These are phyloP conservation scores for Aegotheles bennettii DNA, from an alignment of 2,113 vertebrate genomes.

Conservation along the genomic window DNA sequence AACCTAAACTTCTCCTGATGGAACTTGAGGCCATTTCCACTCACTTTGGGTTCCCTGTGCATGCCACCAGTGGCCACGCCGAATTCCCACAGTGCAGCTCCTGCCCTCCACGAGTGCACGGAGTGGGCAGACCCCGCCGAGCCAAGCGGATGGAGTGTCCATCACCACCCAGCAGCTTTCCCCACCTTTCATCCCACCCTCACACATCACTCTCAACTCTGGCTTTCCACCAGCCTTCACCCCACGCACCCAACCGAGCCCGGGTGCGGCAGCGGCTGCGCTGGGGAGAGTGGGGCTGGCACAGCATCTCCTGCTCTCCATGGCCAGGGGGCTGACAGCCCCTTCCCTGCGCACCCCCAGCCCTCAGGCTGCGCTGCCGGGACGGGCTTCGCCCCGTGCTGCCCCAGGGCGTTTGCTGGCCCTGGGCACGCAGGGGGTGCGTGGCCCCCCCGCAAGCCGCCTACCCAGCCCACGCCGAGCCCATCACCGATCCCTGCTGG, in stretches of 20 bases:
- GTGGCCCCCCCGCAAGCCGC: too few relatives aligned
- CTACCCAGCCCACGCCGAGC: too few relatives aligned
- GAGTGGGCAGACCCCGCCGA: not conserved
- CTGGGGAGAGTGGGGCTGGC: not conserved
- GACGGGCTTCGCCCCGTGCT: too few relatives aligned
- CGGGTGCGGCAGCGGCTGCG: too few relatives aligned
- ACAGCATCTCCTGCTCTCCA: not conserved
- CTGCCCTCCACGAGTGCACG: not conserved
- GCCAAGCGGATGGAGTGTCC: not conserved
- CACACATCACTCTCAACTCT: not conserved
- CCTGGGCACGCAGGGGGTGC: too few relatives aligned
- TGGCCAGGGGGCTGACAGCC: not conserved
- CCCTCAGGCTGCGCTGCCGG: too few relatives aligned
- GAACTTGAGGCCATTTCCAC: too few relatives aligned
- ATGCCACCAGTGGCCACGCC: not conserved
- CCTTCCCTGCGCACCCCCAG: not conserved
- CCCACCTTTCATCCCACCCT: not conserved
- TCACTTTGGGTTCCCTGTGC: fast-evolving
- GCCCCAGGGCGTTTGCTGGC: too few relatives aligned
- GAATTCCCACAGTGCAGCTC: not conserved
- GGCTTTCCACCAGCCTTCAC: not conserved
- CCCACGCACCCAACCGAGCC: not conserved
- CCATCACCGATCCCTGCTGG: too few relatives aligned
- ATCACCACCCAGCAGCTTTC: not conserved
- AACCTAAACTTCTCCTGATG: too few relatives aligned